phyloP scores from a whole-genome alignment of 2,888 invertebrate genomes.

The Drosophila emarginata region DNA sequence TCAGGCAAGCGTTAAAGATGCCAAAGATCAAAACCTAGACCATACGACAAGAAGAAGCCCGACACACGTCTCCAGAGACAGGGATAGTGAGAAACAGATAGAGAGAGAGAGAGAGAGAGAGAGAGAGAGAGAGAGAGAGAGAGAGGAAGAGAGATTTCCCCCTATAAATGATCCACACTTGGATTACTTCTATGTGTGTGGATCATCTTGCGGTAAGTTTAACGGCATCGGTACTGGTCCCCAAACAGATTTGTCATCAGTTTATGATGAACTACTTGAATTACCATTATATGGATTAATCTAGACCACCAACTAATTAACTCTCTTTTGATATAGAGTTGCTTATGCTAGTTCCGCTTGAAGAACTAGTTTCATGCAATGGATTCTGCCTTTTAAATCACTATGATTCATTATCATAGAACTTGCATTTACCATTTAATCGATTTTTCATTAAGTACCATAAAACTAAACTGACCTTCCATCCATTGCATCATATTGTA shows the following conservation, averaged over 20 bases:
- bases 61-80: constrained; percentile 35
- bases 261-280: constrained; percentile 65
- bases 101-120: no score
- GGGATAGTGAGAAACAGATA: no score
- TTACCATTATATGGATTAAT: constrained; percentile 44
- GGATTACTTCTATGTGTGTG: background rate
- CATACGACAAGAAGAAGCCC: constrained; percentile 33
- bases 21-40: constrained; percentile 6
- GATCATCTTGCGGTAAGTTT: constrained; percentile 52
- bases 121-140: background rate
- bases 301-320: constrained; percentile 32
- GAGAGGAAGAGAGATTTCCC: background rate
- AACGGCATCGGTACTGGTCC: constrained; percentile 27
- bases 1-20: constrained; percentile 57
- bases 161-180: constrained; percentile 40
- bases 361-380: background rate
- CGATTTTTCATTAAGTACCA: background rate
- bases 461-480: background rate
- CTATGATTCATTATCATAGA: background rate
- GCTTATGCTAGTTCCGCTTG: background rate
- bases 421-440: background rate
- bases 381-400: background rate
- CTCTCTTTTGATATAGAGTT: constrained; percentile 10
- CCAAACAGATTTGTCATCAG: constrained; percentile 62
- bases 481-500: background rate